Evolutionary conservation across 2,113 vertebrate genomes (phyloP), one percentile per base, ranked within the genome.

Genomic region (Myotis yumanensis): DNA sequence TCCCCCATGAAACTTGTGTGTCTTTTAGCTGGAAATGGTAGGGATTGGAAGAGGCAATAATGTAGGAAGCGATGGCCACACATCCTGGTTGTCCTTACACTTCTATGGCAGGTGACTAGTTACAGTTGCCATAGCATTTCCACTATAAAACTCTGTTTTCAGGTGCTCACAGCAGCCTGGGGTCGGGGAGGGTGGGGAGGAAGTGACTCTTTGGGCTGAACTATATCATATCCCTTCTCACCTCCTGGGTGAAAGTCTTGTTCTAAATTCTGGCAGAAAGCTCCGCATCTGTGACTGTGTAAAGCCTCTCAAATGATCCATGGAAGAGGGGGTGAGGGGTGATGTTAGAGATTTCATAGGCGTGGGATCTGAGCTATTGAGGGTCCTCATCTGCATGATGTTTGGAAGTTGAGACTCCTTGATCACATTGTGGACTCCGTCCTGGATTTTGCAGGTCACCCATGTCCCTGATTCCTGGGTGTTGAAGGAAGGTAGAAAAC

Each of bases 71-170:
- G 73, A 79, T 0, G 30, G 25, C n/a, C 92, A 1, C 32, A 10
- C n/a, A 43, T 89, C 40, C 72, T 89, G 0, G 0, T 32, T 90
- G 30, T 52, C 62, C 95, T 82, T 59, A 86, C 5, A 22, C 90
- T 83, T 86, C 54, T 30, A 1, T 0, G 0, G 52, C 91, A 75
- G 0, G 48, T 90, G 62, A 66, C 82, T 96, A 98, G 98, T 97
- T 96, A 90, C 0, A 87, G 90, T 89, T 96, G 96, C 32, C 46
- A 93, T 95, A 93, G 95, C 86, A 88, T 90, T 97, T 98, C 97
- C 97, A 93, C 98, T 97, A 92, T 94, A 96, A 98, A 94, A 83
- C 88, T 71, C 64, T 52, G 51, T 96, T 94, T 97, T 95, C 96
- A 84, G 91, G 96, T 86, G 37, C 91, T 94, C 15, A 37, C 94